Evolutionary conservation across 2,113 vertebrate species (phyloP).

Genomic region (Butorides virescens): DNA sequence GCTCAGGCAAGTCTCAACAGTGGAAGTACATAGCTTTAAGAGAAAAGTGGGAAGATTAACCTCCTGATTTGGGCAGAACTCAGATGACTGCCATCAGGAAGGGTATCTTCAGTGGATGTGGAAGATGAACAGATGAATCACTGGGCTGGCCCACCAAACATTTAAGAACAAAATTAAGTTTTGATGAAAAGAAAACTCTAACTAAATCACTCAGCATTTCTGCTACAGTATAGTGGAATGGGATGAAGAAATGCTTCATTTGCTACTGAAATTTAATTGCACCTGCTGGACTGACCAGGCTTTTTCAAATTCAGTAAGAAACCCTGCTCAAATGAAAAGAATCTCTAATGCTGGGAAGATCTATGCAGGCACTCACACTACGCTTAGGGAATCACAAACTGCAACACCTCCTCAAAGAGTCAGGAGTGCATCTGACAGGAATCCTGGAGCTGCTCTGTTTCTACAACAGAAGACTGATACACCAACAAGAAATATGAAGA

Average conservation of each 20-base stretch:
- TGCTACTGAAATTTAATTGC: neutral
- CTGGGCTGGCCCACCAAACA: neutral
- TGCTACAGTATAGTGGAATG: neutral
- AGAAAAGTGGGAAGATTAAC: neutral
- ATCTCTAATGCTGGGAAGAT: neutral
- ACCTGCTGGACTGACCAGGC: neutral
- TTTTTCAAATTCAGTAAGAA: neutral
- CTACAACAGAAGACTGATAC: neutral
- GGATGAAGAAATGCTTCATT: neutral
- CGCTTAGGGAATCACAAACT: neutral
- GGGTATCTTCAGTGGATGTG: neutral
- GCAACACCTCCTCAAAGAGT: neutral
- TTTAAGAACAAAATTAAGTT: neutral
- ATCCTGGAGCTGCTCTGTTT: neutral
- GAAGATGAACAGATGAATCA: neutral
- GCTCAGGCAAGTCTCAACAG: neutral
- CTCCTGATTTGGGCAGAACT: neutral
- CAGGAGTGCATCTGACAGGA: neutral
- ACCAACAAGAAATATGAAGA: neutral
- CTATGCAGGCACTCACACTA: neutral
- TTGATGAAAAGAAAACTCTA: neutral
- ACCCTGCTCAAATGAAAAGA: neutral
- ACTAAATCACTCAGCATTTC: neutral
- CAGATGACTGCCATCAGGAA: neutral
- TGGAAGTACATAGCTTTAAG: neutral